Evolutionary conservation across 2,113 vertebrate species (phyloP).

Genomic region (Oostethus manadensis): DNA sequence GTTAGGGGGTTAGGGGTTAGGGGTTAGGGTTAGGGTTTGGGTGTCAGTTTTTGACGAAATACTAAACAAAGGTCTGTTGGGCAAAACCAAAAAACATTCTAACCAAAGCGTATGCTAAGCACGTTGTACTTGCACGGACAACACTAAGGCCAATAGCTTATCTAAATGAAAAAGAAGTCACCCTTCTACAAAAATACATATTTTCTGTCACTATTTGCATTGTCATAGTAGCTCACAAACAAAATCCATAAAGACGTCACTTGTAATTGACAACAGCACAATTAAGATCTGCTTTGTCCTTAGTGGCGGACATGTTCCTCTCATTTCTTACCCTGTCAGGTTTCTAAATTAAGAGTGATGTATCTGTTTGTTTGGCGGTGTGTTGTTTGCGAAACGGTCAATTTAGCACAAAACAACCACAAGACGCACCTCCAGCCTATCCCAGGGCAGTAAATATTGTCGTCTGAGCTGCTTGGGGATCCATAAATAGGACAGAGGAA

Average conservation of each 20-base stretch:
- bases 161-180: too few relatives aligned
- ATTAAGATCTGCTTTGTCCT: constrained; percentile 49
- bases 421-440: constrained; percentile 28
- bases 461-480: constrained; percentile 20
- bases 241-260: constrained; percentile 60
- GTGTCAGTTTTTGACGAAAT: too few relatives aligned
- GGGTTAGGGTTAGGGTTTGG: too few relatives aligned
- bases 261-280: constrained; percentile 54
- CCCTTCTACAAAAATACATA: too few relatives aligned
- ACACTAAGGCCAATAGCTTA: too few relatives aligned
- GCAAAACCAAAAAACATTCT: too few relatives aligned
- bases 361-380: constrained; percentile 57
- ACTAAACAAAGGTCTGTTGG: too few relatives aligned
- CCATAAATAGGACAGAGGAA: constrained; percentile 21
- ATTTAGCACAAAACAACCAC: constrained; percentile 53
- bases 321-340: constrained; percentile 67
- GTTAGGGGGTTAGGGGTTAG: too few relatives aligned
- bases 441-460: constrained; percentile 28
- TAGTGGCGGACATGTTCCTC: constrained; percentile 58
- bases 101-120: too few relatives aligned
- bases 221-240: constrained; percentile 37
- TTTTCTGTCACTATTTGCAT: constrained; percentile 37
- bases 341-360: constrained; percentile 71
- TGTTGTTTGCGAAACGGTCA: constrained; percentile 60
- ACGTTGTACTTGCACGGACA: too few relatives aligned